Evolutionary conservation across 2,113 vertebrate genomes (phyloP), one percentile per base, ranked within the genome.

Genomic region (Chloropsis hardwickii): DNA sequence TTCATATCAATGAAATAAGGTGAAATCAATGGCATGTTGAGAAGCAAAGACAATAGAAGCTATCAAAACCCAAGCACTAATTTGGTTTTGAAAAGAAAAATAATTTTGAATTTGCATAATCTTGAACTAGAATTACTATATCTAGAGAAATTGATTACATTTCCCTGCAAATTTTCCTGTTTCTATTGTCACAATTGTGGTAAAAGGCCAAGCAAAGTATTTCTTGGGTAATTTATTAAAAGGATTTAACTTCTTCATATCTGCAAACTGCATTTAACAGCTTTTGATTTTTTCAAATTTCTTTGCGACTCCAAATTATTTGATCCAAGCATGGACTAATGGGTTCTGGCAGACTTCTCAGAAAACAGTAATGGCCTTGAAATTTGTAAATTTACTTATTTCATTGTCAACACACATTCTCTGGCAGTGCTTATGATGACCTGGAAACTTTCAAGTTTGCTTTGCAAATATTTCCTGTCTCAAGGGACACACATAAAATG

Each of bases 31-130:
- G 29, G 44, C 67, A 73, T 22, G 21, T 10, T 78, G 72, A 81
- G 79, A 90, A 84, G n/a, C 48, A 90, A 72, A 96, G 86, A 95
- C 85, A 90, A 96, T 40, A 67, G 31, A 71, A 90, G 86, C 69
- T 71, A 91, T 93, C 60, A 94, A 90, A 92, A 81, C 56, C 23
- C 45, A 81, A 78, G 65, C 18, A 45, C 33, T 83, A 69, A 95
- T 96, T 93, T 88, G 40, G 14, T 93, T 94, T 88, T 71, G 37
- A 92, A 96, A 92, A 67, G 85, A 82, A 88, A 90, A 96, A 94
- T 77, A 64, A 88, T 90, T 94, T 71, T 67, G n/a, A 12, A 95
- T 95, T 96, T 94, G 37, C 94, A 95, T 94, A 84, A 90, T 74
- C 80, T 79, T 90, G 53, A 93, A 90, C 40, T 29, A 71, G 42